Evolutionary conservation across 2,797 vertebrate genomes (phyloP).

Genomic region (Bryconaethiops microstoma): DNA sequence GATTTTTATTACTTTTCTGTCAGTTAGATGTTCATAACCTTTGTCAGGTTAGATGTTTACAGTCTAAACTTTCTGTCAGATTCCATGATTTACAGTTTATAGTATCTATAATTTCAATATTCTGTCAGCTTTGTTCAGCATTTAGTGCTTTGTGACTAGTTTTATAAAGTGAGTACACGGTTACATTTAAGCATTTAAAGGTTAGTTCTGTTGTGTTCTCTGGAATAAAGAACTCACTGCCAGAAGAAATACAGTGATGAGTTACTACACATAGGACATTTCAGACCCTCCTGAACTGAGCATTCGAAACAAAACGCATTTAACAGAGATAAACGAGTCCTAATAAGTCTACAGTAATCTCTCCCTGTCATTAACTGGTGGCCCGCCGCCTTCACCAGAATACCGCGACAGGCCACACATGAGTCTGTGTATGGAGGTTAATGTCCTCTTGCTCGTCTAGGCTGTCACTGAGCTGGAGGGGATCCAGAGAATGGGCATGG

Average conservation of each 20-base stretch:
- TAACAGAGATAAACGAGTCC: not conserved
- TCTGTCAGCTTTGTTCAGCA: not conserved
- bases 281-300: not conserved
- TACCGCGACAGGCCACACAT: not conserved
- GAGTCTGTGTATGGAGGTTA: not conserved
- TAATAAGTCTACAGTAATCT: not conserved
- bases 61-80: not conserved
- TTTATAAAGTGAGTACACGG: not conserved
- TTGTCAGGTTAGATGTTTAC: not conserved
- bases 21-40: not conserved
- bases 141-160: not conserved
- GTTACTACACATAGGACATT: not conserved
- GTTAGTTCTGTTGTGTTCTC: too few species aligned
- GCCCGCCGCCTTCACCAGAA: not conserved
- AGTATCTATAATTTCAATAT: too few species aligned
- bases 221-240: not conserved
- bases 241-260: not conserved
- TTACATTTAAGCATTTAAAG: not conserved
- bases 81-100: too few species aligned
- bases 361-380: not conserved
- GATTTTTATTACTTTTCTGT: not conserved
- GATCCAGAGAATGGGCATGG: conserved; percentile 16
- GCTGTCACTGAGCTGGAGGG: conserved; percentile 13
- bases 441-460: not conserved
- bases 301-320: not conserved